phyloP scores from a whole-genome alignment of 2,888 invertebrate species.

The Ophion ventricosus region DNA sequence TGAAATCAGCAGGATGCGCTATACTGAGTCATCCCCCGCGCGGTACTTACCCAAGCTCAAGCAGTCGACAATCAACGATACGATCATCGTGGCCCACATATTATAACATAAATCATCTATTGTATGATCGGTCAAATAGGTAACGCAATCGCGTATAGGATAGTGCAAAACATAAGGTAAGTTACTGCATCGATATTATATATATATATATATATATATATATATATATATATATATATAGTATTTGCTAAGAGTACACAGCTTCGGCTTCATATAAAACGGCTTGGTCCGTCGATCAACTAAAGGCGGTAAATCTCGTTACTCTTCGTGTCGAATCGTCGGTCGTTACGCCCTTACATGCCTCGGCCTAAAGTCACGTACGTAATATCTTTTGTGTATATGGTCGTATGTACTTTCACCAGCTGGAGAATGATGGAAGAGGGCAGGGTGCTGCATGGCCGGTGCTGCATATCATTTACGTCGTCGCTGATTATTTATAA shows the following conservation, averaged over 20 bases:
- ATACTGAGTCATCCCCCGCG: not conserved
- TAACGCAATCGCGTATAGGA: not conserved
- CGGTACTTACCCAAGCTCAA: not conserved
- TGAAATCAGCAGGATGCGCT: constrained; percentile 37
- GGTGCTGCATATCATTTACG: constrained; percentile 44
- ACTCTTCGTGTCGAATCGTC: not conserved
- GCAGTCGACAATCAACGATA: constrained; percentile 21
- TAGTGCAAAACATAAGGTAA: not conserved
- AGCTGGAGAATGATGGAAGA: not conserved
- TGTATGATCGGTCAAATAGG: not conserved
- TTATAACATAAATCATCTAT: constrained; percentile 18
- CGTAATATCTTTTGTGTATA: not conserved
- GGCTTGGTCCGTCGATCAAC: no score
- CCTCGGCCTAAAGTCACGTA: not conserved
- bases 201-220: no score
- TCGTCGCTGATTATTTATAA: constrained; percentile 74
- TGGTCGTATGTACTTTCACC: constrained; percentile 6
- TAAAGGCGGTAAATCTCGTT: not conserved
- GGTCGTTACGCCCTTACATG: not conserved
- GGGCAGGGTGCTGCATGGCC: not conserved
- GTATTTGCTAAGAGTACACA: no score
- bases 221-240: no score
- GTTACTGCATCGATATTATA: not conserved
- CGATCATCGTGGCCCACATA: not conserved
- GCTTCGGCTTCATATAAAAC: no score